Evolutionary conservation across 1,140 invertebrate genomes (phyloP).

Genomic region (Lasaia peninsularis): DNA sequence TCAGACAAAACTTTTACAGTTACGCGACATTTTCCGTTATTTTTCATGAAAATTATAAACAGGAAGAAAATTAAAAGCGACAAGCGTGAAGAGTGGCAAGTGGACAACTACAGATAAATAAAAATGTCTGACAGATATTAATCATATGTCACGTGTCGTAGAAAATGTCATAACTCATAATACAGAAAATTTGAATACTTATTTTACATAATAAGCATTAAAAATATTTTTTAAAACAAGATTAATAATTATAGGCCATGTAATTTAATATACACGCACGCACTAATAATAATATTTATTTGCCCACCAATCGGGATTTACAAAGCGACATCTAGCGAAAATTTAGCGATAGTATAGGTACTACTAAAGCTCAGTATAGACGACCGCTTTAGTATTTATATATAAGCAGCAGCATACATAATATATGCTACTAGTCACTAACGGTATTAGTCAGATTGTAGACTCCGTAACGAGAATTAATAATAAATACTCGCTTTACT

Average conservation of each 20-base stretch:
- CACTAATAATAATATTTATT: no score
- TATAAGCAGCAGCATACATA: no score
- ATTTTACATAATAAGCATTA: background rate
- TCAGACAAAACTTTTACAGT: constrained; percentile 42
- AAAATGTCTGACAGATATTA: constrained; percentile 13
- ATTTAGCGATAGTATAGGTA: no score
- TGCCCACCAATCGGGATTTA: no score
- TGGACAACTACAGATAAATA: constrained; percentile 31
- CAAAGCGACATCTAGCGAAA: no score
- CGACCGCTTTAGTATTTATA: no score
- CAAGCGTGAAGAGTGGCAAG: constrained; percentile 41
- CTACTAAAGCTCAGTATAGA: no score
- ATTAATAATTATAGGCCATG: background rate
- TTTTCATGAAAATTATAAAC: constrained; percentile 69
- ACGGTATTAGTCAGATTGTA: no score
- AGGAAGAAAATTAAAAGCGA: constrained; percentile 57
- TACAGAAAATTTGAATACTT: background rate
- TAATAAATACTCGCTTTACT: no score
- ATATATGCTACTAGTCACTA: no score
- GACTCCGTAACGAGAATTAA: no score
- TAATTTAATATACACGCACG: no score
- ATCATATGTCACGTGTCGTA: constrained; percentile 21
- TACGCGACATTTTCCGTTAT: constrained; percentile 67
- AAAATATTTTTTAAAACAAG: background rate
- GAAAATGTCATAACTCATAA: background rate